Conservation (phyloP, 2,888 invertebrate species). For the Hypselothyrea guttata region DNA sequence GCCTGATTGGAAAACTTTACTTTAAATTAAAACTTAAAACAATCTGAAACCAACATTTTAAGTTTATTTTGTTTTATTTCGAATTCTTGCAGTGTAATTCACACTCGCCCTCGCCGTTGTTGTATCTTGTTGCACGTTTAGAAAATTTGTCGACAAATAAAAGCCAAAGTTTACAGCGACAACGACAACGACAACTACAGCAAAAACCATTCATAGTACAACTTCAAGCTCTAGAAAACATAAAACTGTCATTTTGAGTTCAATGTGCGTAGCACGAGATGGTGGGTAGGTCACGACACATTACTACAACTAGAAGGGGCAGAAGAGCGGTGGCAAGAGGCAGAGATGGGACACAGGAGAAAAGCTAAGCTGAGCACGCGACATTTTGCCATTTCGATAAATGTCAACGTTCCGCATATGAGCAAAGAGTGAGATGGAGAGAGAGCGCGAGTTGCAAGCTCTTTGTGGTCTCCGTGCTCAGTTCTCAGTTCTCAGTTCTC, state of each 20-base stretch:
- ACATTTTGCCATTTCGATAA: constrained; percentile 49
- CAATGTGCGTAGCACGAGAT: constrained; percentile 50
- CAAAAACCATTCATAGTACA: background rate
- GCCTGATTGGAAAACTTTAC: too few relatives aligned
- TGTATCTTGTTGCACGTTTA: constrained; percentile 16
- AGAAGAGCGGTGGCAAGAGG: constrained; percentile 2
- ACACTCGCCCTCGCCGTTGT: too few relatives aligned
- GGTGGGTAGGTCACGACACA: constrained; percentile 44
- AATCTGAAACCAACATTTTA: too few relatives aligned
- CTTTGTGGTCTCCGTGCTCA: background rate
- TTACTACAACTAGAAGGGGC: constrained; percentile 11
- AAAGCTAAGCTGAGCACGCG: constrained; percentile 29
- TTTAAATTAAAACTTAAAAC: too few relatives aligned
- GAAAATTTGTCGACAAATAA: constrained; percentile 26
- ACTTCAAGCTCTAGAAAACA: constrained; percentile 69
- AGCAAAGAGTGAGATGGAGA: constrained; percentile 19
- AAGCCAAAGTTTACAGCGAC: too few relatives aligned
- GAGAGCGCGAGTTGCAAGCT: background rate
- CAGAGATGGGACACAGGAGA: too few relatives aligned
- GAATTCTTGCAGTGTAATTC: too few relatives aligned
- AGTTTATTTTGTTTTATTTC: too few relatives aligned
- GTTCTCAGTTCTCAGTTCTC: background rate
- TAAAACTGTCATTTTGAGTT: constrained; percentile 54
- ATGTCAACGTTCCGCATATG: constrained; percentile 34
- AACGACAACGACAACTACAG: constrained; percentile 22